Percentiles rank a stretch among this genome's conserved stretches.
phyloP scores from a whole-genome alignment of 2,888 invertebrate species.

The Dorcus hopei region DNA sequence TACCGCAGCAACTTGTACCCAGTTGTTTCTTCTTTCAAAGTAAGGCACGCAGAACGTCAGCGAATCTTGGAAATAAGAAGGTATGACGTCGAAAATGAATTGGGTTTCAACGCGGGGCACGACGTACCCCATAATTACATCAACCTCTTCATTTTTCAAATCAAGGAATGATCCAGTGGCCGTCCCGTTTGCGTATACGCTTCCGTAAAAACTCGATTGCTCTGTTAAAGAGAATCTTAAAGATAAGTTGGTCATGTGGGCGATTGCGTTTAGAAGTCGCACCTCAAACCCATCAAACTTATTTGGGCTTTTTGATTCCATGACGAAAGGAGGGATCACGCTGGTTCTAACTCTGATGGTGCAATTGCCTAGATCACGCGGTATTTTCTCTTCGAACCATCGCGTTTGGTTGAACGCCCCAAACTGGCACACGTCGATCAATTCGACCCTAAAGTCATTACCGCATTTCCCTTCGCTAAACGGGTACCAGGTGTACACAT shows the following conservation, averaged over 20 bases:
- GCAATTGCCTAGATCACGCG: conserved; percentile 37
- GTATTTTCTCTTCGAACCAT: conserved; percentile 37
- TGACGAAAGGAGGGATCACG: conserved; percentile 40
- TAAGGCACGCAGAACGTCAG: conserved; percentile 42
- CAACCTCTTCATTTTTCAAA: conserved; percentile 32
- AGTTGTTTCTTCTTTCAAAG: conserved; percentile 29
- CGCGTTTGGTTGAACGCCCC: conserved; percentile 20
- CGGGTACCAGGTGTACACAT: conserved; percentile 36
- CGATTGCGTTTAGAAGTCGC: conserved; percentile 31
- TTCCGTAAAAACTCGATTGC: conserved; percentile 29
- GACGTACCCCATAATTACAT: conserved; percentile 40
- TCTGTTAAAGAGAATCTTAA: conserved; percentile 26
- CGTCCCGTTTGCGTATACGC: conserved; percentile 29
- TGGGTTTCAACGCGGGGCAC: conserved; percentile 34
- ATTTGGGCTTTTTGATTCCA: conserved; percentile 25
- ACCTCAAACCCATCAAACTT: conserved; percentile 33
- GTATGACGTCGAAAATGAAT: conserved; percentile 35
- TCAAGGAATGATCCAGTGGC: conserved; percentile 32
- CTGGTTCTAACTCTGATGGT: conserved; percentile 35
- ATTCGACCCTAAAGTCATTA: conserved; percentile 19
- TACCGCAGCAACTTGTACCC: conserved; percentile 28
- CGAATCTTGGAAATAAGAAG: conserved; percentile 39
- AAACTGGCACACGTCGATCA: conserved; percentile 29
- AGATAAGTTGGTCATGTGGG: conserved; percentile 33
- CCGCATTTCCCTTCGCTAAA: conserved; percentile 33